phyloP scores from a whole-genome alignment of 2,888 invertebrate species.

The Ennomos erosarius region DNA sequence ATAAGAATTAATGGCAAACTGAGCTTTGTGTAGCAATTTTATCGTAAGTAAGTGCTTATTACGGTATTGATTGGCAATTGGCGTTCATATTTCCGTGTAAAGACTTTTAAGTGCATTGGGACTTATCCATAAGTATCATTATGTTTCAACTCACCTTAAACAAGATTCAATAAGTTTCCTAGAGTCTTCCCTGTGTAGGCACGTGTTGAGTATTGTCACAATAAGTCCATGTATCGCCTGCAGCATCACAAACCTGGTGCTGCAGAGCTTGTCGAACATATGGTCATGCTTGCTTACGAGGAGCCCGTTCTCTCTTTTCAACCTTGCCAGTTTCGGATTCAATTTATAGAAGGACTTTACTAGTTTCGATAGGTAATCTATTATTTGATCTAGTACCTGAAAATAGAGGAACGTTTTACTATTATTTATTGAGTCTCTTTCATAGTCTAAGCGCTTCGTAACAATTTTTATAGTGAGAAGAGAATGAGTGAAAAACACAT shows the following conservation, averaged over 20 bases:
- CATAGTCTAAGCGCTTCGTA: too few species aligned
- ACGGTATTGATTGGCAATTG: too few species aligned
- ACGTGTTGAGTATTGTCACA: constrained; percentile 78
- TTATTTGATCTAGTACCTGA: constrained; percentile 85
- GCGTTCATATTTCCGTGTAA: too few species aligned
- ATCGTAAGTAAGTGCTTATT: too few species aligned
- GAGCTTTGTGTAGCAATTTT: too few species aligned
- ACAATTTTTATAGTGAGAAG: too few species aligned
- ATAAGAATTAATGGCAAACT: too few species aligned
- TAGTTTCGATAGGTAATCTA: constrained; percentile 80
- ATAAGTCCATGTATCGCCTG: constrained; percentile 84
- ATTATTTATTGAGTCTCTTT: too few species aligned
- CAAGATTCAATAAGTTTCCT: constrained; percentile 84
- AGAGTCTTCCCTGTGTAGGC: constrained; percentile 84
- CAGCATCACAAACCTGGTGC: constrained; percentile 82
- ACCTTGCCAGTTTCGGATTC: constrained; percentile 77
- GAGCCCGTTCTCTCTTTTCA: constrained; percentile 73
- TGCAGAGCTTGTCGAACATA: constrained; percentile 82
- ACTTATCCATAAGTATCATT: too few species aligned
- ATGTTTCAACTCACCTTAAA: constrained; percentile 72
- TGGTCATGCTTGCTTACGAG: constrained; percentile 78
- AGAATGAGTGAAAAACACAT: too few species aligned
- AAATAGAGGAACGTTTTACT: constrained; percentile 47
- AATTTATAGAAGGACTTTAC: constrained; percentile 82
- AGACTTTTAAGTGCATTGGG: too few species aligned